A percentile compares a stretch with the other conserved stretches of the same genome.
Conservation (phyloP, 2,888 invertebrate genomes). For the Drosophila nigricruria region DNA sequence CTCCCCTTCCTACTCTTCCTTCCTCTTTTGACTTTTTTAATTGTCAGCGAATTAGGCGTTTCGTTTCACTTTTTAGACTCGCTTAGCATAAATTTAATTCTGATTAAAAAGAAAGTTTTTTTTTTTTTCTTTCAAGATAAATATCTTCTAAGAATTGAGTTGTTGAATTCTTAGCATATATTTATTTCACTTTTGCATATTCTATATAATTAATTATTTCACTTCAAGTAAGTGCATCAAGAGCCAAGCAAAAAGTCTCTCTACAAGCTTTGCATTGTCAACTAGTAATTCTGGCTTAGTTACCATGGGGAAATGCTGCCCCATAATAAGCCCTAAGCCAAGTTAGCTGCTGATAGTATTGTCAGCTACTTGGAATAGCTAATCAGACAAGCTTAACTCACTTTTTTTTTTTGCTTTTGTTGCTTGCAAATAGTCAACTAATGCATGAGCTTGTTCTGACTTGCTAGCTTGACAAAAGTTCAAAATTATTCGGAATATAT, state of each 20-base stretch:
- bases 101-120: slow-evolving; percentile 5
- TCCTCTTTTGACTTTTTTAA: slow-evolving; percentile 17
- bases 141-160: not conserved
- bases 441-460: not conserved
- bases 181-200: not conserved
- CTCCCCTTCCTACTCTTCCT: no score
- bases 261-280: not conserved
- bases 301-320: no score
- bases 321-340: not conserved
- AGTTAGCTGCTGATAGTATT: not conserved
- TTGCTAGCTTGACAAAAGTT: no score
- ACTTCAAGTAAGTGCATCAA: not conserved
- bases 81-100: slow-evolving; percentile 26
- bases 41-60: slow-evolving; percentile 16
- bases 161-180: not conserved
- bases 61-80: slow-evolving; percentile 6
- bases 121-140: not conserved
- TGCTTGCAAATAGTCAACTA: no score
- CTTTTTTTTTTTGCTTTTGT: no score
- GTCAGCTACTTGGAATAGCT: not conserved
- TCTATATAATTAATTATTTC: not conserved
- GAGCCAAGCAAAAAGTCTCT: not conserved
- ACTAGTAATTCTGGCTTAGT: not conserved
- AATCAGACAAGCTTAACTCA: not conserved
- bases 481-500: no score